Evolutionary conservation across 2,797 vertebrate genomes (phyloP).

Genomic region (Falco berigora): DNA sequence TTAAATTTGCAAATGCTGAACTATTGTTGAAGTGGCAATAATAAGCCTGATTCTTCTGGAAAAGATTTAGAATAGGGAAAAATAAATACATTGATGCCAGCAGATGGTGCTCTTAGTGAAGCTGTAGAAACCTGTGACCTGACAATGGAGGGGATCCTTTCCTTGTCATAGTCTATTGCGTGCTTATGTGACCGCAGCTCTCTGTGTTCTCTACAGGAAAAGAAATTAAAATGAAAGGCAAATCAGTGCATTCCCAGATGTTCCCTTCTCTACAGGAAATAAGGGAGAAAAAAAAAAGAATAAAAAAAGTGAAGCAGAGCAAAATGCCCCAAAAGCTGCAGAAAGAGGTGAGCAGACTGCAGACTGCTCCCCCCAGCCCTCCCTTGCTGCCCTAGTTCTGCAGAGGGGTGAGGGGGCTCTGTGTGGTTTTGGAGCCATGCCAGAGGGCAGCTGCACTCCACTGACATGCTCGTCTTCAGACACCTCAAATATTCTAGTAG

Average conservation of each 20-base stretch:
- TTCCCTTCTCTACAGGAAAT: not conserved
- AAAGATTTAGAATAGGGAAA: not conserved
- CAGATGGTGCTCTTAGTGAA: constrained; percentile 49
- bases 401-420: not conserved
- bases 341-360: constrained; percentile 41
- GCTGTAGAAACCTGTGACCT: not conserved
- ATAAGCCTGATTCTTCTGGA: not conserved
- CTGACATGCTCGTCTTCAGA: not conserved
- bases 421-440: not conserved
- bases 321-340: constrained; percentile 62
- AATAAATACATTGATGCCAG: constrained; percentile 4
- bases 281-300: not conserved
- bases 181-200: not conserved
- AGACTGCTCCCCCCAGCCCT: not conserved
- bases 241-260: constrained; percentile 10
- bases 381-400: not conserved
- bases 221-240: not conserved
- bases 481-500: not conserved
- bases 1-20: not conserved
- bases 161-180: not conserved
- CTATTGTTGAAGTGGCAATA: not conserved
- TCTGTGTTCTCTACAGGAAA: not conserved
- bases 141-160: not conserved
- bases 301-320: not conserved
- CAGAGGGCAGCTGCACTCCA: not conserved